Percentiles rank a stretch among this genome's conserved stretches.
phyloP scores from a whole-genome alignment of 1,140 invertebrate genomes.

The Gryon sp. region DNA sequence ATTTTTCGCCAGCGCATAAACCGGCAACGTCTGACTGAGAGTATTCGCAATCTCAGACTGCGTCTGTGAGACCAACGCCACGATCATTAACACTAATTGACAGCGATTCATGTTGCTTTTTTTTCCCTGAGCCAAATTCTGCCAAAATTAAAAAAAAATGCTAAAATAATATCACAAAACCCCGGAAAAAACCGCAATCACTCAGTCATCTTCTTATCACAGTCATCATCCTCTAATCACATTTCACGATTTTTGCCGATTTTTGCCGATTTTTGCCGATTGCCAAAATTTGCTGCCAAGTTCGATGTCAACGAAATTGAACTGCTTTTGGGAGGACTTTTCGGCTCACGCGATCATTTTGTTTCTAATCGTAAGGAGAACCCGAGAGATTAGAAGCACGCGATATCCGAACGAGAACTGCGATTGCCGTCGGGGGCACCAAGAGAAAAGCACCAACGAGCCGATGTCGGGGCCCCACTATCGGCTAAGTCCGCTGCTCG shows the following conservation, averaged over 20 bases:
- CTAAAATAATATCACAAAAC: not conserved
- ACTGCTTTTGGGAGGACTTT: not conserved
- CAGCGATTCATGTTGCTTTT: constrained; percentile 7
- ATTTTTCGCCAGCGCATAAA: constrained; percentile 65
- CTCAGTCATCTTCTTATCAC: constrained; percentile 22
- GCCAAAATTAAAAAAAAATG: constrained; percentile 5
- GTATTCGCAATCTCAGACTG: not conserved
- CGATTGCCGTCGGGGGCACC: constrained; percentile 54
- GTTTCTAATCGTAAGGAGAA: constrained; percentile 7
- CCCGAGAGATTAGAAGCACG: constrained; percentile 35
- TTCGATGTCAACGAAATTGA: too few relatives aligned
- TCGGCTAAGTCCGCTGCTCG: constrained; percentile 27
- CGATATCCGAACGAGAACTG: constrained; percentile 65
- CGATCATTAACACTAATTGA: constrained; percentile 5
- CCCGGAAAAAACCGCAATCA: not conserved
- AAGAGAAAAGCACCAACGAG: constrained; percentile 59
- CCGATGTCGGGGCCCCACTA: constrained; percentile 43
- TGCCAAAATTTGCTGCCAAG: too few relatives aligned
- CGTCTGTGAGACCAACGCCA: not conserved
- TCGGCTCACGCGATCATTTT: constrained; percentile 9
- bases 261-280: too few relatives aligned
- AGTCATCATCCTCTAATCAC: not conserved
- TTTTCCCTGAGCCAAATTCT: not conserved
- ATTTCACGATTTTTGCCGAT: not conserved
- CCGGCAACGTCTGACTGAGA: constrained; percentile 56